Evolutionary conservation across 2,113 vertebrate genomes (phyloP), one percentile per base, ranked within the genome.

Genomic region (Muscicapa adusta): DNA sequence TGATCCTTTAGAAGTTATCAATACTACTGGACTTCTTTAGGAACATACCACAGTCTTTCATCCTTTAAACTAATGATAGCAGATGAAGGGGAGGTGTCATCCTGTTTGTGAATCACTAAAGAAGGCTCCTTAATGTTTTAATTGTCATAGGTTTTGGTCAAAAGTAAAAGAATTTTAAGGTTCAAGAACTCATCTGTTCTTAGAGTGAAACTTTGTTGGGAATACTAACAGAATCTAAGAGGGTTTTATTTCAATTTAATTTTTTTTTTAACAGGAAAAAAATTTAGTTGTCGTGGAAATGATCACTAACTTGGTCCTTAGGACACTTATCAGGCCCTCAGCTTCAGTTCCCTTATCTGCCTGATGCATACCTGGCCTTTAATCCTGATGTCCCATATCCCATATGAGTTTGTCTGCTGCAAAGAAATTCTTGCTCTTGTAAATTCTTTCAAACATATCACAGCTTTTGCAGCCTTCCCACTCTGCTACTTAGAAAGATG

Each of bases 181-280:
- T 81, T 75, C 31, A 20, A 38, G 5, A 60, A 26, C 22, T 61
- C 8, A 31, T 22, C 14, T 48, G 5, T 4, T 56, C 56, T 81
- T 56, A 54, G 4, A 68, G 10, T 29, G 10, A 66, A 77, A 63
- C 8, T 33, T 48, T 70, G 18, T 18, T 25, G 6, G 12, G 8
- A 31, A 53, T n/a, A 2, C 16, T n/a, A 51, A 56, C 3, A 73
- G 54, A 81, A 50, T 4, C 2, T 0, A 0, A 20, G 38, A 36
- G 1, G 0, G 4, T 65, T 53, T 24, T 20, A n/a, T 60, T 85
- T 43, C 3, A 54, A 12, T 29, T 29, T 28, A 5, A 33, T 17
- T 51, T 51, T 29, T 51, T 51, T 16, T 16, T 9, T n/a, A n/a
- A 31, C 36, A 13, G 10, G 8, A 36, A 50, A 19, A 50, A 75